Percentiles rank a stretch among this genome's conserved stretches.
Evolutionary conservation across 2,888 invertebrate genomes (phyloP).

Genomic region (Archips xylosteana): DNA sequence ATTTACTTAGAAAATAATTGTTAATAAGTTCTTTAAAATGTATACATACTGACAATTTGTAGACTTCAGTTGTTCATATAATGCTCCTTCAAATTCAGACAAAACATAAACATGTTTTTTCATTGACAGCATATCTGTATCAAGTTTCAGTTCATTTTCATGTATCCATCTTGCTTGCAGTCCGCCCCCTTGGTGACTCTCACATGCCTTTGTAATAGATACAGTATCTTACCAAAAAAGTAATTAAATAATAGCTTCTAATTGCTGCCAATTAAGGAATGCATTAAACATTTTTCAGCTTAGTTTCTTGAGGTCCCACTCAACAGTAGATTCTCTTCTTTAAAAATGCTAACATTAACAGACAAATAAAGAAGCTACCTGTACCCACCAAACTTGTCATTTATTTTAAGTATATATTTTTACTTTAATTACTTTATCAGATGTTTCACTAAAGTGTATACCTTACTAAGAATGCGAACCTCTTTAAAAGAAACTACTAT

Average conservation of each 20-base stretch:
- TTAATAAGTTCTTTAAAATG: background rate
- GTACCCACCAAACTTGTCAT: no score
- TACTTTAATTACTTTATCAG: no score
- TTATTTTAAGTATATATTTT: no score
- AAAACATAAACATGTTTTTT: constrained; percentile 92
- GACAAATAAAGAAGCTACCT: no score
- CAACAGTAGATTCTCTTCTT: no score
- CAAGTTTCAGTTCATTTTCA: constrained; percentile 86
- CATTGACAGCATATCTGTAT: constrained; percentile 78
- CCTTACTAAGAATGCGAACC: no score
- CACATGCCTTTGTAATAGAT: constrained; percentile 76
- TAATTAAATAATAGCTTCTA: background rate
- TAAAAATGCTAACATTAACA: no score
- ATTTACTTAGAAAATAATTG: no score
- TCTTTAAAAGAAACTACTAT: no score
- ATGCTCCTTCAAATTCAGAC: constrained; percentile 90
- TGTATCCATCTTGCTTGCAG: constrained; percentile 87
- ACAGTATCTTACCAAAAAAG: constrained; percentile 37
- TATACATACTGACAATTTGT: constrained; percentile 82
- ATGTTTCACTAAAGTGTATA: no score
- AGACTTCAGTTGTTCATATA: constrained; percentile 87
- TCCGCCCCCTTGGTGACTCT: constrained; percentile 83
- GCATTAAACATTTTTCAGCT: background rate
- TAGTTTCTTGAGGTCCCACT: no score
- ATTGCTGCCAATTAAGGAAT: background rate